phyloP scores from a whole-genome alignment of 2,113 vertebrate genomes.

The Eupsittula cactorum region DNA sequence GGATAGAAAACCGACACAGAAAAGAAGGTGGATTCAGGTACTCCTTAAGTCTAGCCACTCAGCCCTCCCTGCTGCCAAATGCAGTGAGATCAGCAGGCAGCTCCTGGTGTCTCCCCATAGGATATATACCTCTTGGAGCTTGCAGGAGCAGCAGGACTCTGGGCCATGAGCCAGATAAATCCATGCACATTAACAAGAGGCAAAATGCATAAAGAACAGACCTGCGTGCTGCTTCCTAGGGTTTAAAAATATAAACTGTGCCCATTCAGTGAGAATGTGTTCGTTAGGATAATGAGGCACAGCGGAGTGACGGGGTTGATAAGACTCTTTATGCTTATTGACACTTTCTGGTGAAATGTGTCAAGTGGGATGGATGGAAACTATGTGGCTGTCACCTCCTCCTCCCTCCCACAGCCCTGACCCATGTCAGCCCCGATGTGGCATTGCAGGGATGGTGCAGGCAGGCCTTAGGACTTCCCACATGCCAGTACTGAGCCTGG shows the following conservation, averaged over 20 bases:
- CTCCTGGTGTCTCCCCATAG: background rate
- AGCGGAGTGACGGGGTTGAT: background rate
- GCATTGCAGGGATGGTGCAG: background rate
- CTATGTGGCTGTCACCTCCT: background rate
- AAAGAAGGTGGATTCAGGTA: conserved; percentile 81
- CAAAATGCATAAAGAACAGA: background rate
- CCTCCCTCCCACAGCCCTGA: background rate
- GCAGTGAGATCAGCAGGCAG: conserved; percentile 19
- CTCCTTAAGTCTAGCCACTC: conserved; percentile 11
- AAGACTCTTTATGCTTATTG: background rate
- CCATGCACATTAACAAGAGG: background rate
- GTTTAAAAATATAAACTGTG: conserved; percentile 3
- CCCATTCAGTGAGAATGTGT: background rate
- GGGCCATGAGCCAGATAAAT: background rate
- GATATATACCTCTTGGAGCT: background rate
- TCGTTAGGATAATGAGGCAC: background rate
- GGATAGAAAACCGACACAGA: conserved; percentile 87
- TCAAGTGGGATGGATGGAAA: background rate
- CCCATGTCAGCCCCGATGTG: background rate
- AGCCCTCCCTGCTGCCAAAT: background rate
- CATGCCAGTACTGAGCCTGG: background rate
- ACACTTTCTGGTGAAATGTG: background rate
- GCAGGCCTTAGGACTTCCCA: background rate
- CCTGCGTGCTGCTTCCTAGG: background rate
- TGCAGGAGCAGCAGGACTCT: conserved; percentile 11